These are phyloP conservation scores for Lepetodrilus schrolli DNA, from an alignment of 2,888 invertebrate species.

Conservation along the genomic window DNA sequence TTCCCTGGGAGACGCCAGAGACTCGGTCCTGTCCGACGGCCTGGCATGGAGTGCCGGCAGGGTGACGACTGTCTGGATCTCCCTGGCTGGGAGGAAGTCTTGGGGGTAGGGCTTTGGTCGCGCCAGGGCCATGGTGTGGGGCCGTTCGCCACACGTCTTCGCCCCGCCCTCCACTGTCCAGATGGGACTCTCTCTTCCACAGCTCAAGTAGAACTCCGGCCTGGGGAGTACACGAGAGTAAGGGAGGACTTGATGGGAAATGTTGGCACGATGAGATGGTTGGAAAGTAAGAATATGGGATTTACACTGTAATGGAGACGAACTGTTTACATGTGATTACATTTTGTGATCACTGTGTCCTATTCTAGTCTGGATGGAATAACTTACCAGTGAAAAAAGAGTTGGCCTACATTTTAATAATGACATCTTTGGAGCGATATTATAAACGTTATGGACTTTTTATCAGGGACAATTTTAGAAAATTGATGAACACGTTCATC, in stretches of 20 bases:
- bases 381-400: no score
- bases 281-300: no score
- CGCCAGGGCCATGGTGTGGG: constrained; percentile 53
- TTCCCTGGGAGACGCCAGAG: constrained; percentile 59
- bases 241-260: neutral
- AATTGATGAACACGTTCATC: neutral
- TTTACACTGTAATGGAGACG: no score
- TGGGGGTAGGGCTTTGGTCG: constrained; percentile 51
- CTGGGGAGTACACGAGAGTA: constrained; percentile 45
- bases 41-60: constrained; percentile 50
- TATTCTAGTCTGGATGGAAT: no score
- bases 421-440: no score
- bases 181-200: constrained; percentile 63
- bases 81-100: constrained; percentile 51
- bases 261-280: neutral
- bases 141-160: constrained; percentile 47
- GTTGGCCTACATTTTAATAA: no score
- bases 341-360: no score
- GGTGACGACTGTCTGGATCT: constrained; percentile 57
- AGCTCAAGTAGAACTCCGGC: constrained; percentile 65
- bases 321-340: no score
- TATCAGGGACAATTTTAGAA: neutral
- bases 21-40: constrained; percentile 51
- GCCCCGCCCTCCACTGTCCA: constrained; percentile 58
- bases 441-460: no score